Evolutionary conservation across 1,140 invertebrate genomes (phyloP), one percentile per base, ranked within the genome.

Genomic region (Drosophila jambulina): DNA sequence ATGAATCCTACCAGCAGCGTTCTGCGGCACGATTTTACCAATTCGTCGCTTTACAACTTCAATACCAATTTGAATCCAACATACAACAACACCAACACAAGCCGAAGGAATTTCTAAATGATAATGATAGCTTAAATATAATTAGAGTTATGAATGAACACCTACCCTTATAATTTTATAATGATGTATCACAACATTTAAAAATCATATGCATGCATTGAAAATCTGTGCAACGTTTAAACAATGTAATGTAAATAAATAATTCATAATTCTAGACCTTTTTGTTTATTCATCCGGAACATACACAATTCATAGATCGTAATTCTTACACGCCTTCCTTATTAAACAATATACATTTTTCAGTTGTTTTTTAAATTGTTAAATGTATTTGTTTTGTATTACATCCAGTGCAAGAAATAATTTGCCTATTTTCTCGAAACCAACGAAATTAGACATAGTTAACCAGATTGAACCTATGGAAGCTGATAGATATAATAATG

Each of bases 161-260:
- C 27, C 48, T 62, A 48, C 0, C 34, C 4, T 17, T 48, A 48
- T 17, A 25, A 48, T 25, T 48, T 48, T 48, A 25, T 17, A 48
- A 48, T 62, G 25, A 65, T 64, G 61, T 42, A 61, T 43, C 54
- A 34, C 38, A 12, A 17, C 29, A 45, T 36, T 65, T 34, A 34
- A n/a, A 27, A 29, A 27, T 8, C 21, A 36, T 25, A 23, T 36
- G 3, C 19, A 45, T 42, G 36, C 67, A 54, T 67, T 54, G 38
- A 67, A 45, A n/a, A 70, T 68, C 27, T 70, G 62, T 72, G 49
- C 46, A 49, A 72, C 51, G 72, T 60, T 71, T 72, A 2, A 71
- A 36, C 21, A 49, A 70, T 71, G 51, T 58, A 40, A 40, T 72
- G 69, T 72, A 71, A 72, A 72, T 71, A 72, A 59, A 71, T 15